These are phyloP conservation scores for Gopherus evgoodei DNA, from an alignment of 2,113 vertebrate species.

Conservation along the genomic window DNA sequence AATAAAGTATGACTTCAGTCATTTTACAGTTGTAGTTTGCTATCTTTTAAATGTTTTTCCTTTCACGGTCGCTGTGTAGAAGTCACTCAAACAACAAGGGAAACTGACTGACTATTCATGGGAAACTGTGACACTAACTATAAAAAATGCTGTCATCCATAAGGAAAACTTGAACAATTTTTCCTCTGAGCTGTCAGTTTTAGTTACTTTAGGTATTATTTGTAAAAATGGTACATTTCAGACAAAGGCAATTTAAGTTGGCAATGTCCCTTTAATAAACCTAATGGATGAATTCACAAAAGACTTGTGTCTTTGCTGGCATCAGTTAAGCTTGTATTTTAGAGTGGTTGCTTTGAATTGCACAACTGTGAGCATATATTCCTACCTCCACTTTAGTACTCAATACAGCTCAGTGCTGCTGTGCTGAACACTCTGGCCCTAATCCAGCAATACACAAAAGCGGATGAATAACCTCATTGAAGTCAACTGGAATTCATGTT, in stretches of 20 bases:
- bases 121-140: neutral
- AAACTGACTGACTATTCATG: neutral
- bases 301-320: neutral
- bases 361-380: neutral
- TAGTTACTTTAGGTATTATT: neutral
- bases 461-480: neutral
- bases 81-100: neutral
- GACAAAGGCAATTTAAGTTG: neutral
- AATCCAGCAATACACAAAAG: neutral
- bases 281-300: neutral
- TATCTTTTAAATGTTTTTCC: neutral
- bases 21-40: neutral
- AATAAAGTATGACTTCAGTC: neutral
- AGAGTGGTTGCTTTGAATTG: neutral
- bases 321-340: neutral
- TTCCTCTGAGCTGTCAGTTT: neutral
- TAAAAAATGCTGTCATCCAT: neutral
- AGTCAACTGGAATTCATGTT: neutral
- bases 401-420: neutral
- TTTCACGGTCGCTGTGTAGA: neutral
- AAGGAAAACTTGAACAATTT: neutral
- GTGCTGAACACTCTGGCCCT: neutral
- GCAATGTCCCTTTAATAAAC: neutral
- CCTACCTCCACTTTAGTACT: neutral
- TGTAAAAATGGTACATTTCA: neutral